Conservation (phyloP, 1,140 invertebrate genomes). For the Drosophila paulistorum region DNA sequence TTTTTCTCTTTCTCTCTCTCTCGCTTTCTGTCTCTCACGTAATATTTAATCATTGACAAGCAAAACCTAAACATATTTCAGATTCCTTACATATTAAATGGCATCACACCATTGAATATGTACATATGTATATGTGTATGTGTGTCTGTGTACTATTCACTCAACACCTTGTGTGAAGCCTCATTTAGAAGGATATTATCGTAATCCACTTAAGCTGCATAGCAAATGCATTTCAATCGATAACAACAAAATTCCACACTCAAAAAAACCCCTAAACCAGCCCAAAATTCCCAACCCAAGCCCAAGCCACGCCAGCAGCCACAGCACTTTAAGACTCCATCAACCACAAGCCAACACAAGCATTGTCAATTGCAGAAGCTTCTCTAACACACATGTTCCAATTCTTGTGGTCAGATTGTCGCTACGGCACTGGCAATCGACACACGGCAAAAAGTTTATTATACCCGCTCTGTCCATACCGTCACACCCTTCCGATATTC, state of each 20-base stretch:
- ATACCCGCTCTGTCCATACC: background rate
- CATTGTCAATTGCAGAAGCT: slow-evolving; percentile 37
- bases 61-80: background rate
- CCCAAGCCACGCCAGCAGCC: background rate
- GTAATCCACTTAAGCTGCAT: slow-evolving; percentile 51
- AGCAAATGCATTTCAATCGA: slow-evolving; percentile 39
- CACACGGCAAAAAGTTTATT: slow-evolving; percentile 65
- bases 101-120: slow-evolving; percentile 11
- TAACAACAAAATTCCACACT: slow-evolving; percentile 23
- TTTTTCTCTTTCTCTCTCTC: too few relatives aligned
- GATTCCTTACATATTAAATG: background rate
- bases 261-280: background rate
- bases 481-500: too few relatives aligned
- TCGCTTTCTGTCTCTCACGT: too few relatives aligned
- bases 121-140: background rate
- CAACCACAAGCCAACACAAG: slow-evolving; percentile 33
- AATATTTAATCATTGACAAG: slow-evolving; percentile 1
- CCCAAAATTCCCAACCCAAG: background rate
- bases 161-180: slow-evolving; percentile 37
- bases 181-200: slow-evolving; percentile 42
- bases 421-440: slow-evolving; percentile 45
- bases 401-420: slow-evolving; percentile 48
- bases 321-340: slow-evolving; percentile 54
- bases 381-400: slow-evolving; percentile 26
- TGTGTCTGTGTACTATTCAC: slow-evolving; percentile 31